Base-by-base conservation (phyloP, 1,140 invertebrate species). In the Bombus breviceps region DNA sequence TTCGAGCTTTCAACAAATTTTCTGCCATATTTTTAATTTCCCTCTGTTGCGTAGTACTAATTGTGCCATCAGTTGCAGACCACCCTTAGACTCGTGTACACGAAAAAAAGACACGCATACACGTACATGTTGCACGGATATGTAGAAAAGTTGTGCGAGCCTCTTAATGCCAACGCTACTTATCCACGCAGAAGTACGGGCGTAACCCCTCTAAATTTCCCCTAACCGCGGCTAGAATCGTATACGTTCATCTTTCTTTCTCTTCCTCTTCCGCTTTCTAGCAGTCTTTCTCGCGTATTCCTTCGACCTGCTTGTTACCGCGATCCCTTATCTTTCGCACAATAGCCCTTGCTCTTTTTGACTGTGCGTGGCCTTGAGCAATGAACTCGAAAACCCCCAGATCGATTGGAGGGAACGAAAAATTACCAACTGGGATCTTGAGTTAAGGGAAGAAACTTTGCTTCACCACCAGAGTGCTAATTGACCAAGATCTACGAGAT, bases 301-400 rank as follows among this genome's bases (percentile, higher is more conserved):
- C 77, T 53, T 85, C 76, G 28, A 15, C 53, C 53, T 68, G 73
- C 82, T 71, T 71, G 77, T 85, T 84, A 79, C 66, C 32, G 1
- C 39, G 43, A 34, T 80, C 77, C 77, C 68, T 85, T 85, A 85
- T 85, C 77, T 80, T n/a, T 57, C 41, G 25, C 53, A 85, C 76
- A 85, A 85, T 85, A 41, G 39, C 68, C 83, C 77, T 85, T 85
- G 83, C 76, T 85, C 76, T 85, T 85, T 85, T 80, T 22, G 39
- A 47, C 39, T 34, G n/a, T 25, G 39, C 83, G 32, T 47, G 66
- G 76, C 76, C 76, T 72, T 84, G 37, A 79, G 76, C n/a, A 10
- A 47, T 8, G 32, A 22, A 18, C n/a, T 74, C 57, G 57, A n/a
- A 34, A 25, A 8, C 0, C 34, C 53, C 28, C 9, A 18, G 62